Percentiles rank a stretch among this genome's conserved stretches.
These are phyloP conservation scores for Epistrophe eligans DNA, from an alignment of 2,888 invertebrate genomes.

Conservation along the genomic window DNA sequence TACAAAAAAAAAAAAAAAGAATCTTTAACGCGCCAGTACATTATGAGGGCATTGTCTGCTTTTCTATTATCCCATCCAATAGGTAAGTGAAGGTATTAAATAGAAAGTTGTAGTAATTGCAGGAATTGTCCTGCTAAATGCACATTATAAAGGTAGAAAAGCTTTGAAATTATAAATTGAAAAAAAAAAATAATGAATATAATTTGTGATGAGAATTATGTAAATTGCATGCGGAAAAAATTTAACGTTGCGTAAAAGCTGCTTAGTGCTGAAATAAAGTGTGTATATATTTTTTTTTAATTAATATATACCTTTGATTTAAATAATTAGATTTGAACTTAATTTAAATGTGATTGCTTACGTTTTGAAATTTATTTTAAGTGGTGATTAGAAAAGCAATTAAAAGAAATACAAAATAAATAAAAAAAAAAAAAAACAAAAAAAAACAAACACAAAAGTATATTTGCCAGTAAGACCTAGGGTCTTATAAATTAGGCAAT, in stretches of 20 bases:
- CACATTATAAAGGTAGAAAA: background rate
- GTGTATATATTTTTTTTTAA: background rate
- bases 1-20: background rate
- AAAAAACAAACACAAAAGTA: too few relatives aligned
- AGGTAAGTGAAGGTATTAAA: slow-evolving; percentile 45
- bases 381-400: background rate
- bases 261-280: background rate
- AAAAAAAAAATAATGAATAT: background rate
- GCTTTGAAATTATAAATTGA: slow-evolving; percentile 9
- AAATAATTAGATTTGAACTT: background rate
- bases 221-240: slow-evolving; percentile 18
- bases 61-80: slow-evolving; percentile 39
- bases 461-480: too few relatives aligned
- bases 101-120: slow-evolving; percentile 48
- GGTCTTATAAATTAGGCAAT: too few relatives aligned
- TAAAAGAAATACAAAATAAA: background rate
- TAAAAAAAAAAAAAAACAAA: too few relatives aligned
- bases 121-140: slow-evolving; percentile 42
- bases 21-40: slow-evolving; percentile 35
- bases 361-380: background rate
- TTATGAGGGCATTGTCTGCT: slow-evolving; percentile 54
- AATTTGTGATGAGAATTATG: slow-evolving; percentile 15
- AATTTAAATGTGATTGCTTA: background rate
- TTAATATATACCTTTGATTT: background rate
- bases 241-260: background rate